These are phyloP conservation scores for Geotrupes spiniger DNA, from an alignment of 2,888 invertebrate species.

Conservation along the genomic window DNA sequence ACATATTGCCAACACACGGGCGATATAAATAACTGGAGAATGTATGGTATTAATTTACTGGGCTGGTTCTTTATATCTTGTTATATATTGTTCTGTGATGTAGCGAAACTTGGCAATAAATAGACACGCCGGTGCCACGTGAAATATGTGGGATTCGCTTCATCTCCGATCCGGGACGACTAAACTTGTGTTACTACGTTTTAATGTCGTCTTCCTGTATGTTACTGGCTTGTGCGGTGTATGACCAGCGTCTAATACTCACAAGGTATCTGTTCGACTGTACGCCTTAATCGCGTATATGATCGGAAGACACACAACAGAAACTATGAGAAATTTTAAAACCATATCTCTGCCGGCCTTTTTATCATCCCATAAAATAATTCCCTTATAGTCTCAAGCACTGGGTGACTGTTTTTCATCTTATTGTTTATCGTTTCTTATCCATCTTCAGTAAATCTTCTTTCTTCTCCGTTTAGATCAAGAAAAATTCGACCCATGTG, in stretches of 20 bases:
- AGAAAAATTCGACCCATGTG: too few relatives aligned
- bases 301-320: too few relatives aligned
- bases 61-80: conserved; percentile 46
- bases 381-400: too few relatives aligned
- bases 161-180: conserved; percentile 9
- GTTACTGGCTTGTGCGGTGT: neutral
- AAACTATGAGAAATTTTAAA: too few relatives aligned
- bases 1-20: conserved; percentile 53
- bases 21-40: conserved; percentile 51
- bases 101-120: conserved; percentile 41
- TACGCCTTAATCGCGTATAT: too few relatives aligned
- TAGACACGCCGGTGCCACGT: conserved; percentile 29
- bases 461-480: too few relatives aligned
- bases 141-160: conserved; percentile 19
- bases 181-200: neutral
- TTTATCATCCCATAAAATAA: too few relatives aligned
- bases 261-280: too few relatives aligned
- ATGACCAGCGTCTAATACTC: neutral
- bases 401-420: too few relatives aligned
- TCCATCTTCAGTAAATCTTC: too few relatives aligned
- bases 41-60: conserved; percentile 52
- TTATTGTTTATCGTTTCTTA: too few relatives aligned
- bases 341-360: too few relatives aligned
- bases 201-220: conserved; percentile 1
- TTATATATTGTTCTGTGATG: conserved; percentile 47